Percentiles rank a stretch among this genome's conserved stretches.
Conservation (phyloP, 2,888 invertebrate species). For the Glomeris marginata region DNA sequence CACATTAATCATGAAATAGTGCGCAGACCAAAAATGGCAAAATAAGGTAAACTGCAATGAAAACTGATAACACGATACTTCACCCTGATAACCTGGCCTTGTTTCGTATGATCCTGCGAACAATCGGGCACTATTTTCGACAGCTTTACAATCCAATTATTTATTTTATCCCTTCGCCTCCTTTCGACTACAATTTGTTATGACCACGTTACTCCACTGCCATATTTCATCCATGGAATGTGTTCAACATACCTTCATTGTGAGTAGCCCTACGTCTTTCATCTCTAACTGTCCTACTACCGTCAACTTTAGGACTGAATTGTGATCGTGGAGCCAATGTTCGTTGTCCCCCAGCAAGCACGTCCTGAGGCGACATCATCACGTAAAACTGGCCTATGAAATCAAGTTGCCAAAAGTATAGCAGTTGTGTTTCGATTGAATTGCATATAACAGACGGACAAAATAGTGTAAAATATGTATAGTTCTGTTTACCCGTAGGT, state of each 20-base stretch:
- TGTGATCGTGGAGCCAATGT: conserved; percentile 28
- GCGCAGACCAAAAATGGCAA: neutral
- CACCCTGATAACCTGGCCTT: conserved; percentile 36
- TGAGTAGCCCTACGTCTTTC: conserved; percentile 81
- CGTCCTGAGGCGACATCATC: conserved; percentile 64
- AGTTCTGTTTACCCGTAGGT: conserved; percentile 11
- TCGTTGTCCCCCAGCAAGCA: conserved; percentile 35
- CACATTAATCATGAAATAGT: neutral
- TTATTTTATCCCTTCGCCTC: conserved; percentile 84
- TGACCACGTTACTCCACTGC: neutral
- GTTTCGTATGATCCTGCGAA: conserved; percentile 39
- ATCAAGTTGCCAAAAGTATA: too few relatives aligned
- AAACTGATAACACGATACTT: neutral
- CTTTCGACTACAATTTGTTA: conserved; percentile 50
- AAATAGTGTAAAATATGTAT: too few relatives aligned
- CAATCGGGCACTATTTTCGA: conserved; percentile 76
- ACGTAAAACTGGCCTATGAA: conserved; percentile 54
- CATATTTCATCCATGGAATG: neutral
- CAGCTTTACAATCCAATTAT: conserved; percentile 87
- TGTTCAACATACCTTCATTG: conserved; percentile 46
- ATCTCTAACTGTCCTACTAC: conserved; percentile 41
- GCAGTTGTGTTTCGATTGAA: too few relatives aligned
- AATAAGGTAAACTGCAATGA: neutral
- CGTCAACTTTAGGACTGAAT: conserved; percentile 23
- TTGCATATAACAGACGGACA: too few relatives aligned